Evolutionary conservation across 2,797 vertebrate genomes (phyloP).

Genomic region (Rhinatrema bivittatum): DNA sequence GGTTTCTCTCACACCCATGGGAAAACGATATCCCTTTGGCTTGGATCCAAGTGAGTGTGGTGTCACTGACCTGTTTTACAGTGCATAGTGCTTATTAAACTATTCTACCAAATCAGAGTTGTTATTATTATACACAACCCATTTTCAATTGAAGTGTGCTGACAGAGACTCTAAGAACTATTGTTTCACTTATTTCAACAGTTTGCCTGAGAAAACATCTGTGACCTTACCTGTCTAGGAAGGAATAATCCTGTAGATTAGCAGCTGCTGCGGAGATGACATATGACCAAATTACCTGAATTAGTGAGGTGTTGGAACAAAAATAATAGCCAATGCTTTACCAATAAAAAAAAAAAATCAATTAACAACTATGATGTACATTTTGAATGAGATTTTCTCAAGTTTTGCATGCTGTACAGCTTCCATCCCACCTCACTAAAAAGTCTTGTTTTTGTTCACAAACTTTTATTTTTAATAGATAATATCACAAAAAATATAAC

Average conservation of each 20-base stretch:
- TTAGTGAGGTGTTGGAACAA: too few relatives aligned
- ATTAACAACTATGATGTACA: too few relatives aligned
- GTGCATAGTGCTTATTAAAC: conserved; percentile 38
- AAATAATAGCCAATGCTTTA: too few relatives aligned
- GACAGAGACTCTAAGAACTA: conserved; percentile 34
- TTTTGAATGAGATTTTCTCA: too few relatives aligned
- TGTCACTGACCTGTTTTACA: conserved; percentile 24
- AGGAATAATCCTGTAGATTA: conserved; percentile 7
- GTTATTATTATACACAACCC: conserved; percentile 28
- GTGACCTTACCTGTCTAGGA: not conserved
- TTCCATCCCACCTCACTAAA: too few relatives aligned
- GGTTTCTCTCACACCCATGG: conserved; percentile 31
- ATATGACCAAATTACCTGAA: too few relatives aligned
- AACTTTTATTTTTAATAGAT: too few relatives aligned
- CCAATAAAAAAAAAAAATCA: too few relatives aligned
- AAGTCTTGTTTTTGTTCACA: too few relatives aligned
- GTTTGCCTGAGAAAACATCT: conserved; percentile 15
- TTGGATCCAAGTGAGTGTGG: conserved; percentile 23
- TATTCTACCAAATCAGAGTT: conserved; percentile 35
- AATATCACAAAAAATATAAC: too few relatives aligned
- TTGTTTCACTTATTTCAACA: conserved; percentile 15
- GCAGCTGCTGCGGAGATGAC: conserved; percentile 6
- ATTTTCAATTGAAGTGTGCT: conserved; percentile 43
- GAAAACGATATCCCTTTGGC: conserved; percentile 43
- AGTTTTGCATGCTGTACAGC: too few relatives aligned